Evolutionary conservation across 2,113 vertebrate genomes (phyloP).

Genomic region (Rhinoderma darwinii): DNA sequence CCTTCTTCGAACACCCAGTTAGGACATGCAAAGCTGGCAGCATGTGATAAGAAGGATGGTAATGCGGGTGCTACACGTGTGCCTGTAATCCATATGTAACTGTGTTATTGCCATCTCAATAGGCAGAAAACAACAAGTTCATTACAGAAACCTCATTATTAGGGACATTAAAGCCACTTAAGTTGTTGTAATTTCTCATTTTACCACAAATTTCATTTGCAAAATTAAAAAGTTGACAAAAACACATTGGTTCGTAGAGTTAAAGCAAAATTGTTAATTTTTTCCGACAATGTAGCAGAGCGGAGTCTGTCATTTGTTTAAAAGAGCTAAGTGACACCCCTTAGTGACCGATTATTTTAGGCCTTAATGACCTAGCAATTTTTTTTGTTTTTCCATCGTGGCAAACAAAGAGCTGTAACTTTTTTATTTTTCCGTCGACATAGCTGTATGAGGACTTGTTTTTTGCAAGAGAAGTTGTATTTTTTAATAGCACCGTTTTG

Average conservation of each 20-base stretch:
- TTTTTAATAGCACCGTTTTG: no score
- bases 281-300: background rate
- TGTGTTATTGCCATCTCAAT: background rate
- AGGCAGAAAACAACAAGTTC: background rate
- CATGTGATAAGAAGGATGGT: constrained; percentile 32
- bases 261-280: background rate
- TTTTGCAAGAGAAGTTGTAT: no score
- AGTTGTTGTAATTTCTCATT: background rate
- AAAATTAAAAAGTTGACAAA: background rate
- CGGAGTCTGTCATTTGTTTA: background rate
- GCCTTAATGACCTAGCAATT: no score
- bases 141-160: background rate
- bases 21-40: constrained; percentile 38
- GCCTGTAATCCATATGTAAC: background rate
- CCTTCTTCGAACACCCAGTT: constrained; percentile 6
- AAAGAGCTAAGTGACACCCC: background rate
- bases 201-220: background rate
- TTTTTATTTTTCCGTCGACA: no score
- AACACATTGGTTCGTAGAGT: background rate
- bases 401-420: no score
- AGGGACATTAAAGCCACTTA: background rate
- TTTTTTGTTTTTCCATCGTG: no score
- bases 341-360: no score
- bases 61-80: background rate
- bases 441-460: no score